Evolutionary conservation across 2,113 vertebrate genomes (phyloP), one percentile per base, ranked within the genome.

Genomic region (Meriones unguiculatus): DNA sequence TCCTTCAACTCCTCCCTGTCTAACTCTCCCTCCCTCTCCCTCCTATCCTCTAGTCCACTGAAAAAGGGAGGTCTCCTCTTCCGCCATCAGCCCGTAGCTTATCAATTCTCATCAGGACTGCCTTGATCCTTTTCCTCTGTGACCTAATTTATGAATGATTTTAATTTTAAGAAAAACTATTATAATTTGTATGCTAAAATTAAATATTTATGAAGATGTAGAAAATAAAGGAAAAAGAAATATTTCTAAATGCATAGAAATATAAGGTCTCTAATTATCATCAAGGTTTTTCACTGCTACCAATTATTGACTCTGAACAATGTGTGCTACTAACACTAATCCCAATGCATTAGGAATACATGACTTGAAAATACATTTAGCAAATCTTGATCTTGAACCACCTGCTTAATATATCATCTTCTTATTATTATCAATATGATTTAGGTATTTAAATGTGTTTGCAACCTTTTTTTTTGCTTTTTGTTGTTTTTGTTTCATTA

Each of bases 261-360:
- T 46, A 22, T 22, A 25, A 54, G 1, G 84, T 91, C 95, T 7
- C 0, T 87, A 62, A 46, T 87, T 46, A 93, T 7, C 35, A 15
- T 78, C 87, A 12, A 11, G 76, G 11, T 50, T 0, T 18, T 95
- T 30, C 3, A 57, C 9, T 22, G 14, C 73, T 87, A 91, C 7
- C 81, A 91, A 93, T 93, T 46, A 41, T 12, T n/a, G 65, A 22
- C 14, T 97, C 12, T 77, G 32, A 97, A 91, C 25, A 22, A 30
- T 1, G 24, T 84, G 35, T 5, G 0, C 12, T 57, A 14, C 12
- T 54, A 17, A 59, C 14, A 94, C 77, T 4, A 28, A 81, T 86
- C 22, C 24, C 28, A 67, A 35, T 7, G 10, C 38, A 96, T 94
- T 67, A 91, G 76, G 54, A 32, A 38, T 65, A 38, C 2, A 9